These are phyloP conservation scores for Chloropsis hardwickii DNA, from an alignment of 2,113 vertebrate species.

Conservation along the genomic window DNA sequence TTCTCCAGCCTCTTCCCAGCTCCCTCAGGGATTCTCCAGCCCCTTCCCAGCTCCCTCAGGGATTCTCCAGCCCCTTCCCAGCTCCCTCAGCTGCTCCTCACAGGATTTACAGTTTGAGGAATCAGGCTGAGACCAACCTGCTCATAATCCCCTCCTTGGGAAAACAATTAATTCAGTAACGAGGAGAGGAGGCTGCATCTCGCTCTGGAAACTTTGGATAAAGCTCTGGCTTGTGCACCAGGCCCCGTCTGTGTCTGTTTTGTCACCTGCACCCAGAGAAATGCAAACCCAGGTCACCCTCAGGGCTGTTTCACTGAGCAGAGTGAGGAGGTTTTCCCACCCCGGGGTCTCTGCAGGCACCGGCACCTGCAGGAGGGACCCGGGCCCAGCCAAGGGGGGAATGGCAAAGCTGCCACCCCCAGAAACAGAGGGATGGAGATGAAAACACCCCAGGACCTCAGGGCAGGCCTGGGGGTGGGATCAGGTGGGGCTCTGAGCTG, in stretches of 20 bases:
- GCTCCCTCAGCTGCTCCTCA: not conserved
- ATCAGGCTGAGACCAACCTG: not conserved
- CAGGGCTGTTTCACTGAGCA: too few species aligned
- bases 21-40: not conserved
- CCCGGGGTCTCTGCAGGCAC: not conserved
- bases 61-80: not conserved
- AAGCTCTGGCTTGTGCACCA: not conserved
- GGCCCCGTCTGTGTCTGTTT: not conserved
- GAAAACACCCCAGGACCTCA: too few species aligned
- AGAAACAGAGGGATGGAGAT: too few species aligned
- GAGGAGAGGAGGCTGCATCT: not conserved
- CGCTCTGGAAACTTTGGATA: not conserved
- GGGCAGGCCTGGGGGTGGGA: too few species aligned
- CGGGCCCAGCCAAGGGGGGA: not conserved
- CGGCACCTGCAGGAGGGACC: not conserved
- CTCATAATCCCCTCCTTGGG: not conserved
- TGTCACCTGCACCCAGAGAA: not conserved
- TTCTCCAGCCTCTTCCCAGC: not conserved
- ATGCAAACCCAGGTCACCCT: fast-evolving
- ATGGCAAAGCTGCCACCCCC: not conserved
- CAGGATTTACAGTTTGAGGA: not conserved
- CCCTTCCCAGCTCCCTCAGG: not conserved
- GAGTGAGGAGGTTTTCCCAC: fast-evolving
- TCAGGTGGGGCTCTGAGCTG: too few species aligned
- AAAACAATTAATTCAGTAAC: not conserved